Percentiles rank a stretch among this genome's conserved stretches.
Evolutionary conservation across 2,113 vertebrate genomes (phyloP).

Genomic region (Hystrix cristata): DNA sequence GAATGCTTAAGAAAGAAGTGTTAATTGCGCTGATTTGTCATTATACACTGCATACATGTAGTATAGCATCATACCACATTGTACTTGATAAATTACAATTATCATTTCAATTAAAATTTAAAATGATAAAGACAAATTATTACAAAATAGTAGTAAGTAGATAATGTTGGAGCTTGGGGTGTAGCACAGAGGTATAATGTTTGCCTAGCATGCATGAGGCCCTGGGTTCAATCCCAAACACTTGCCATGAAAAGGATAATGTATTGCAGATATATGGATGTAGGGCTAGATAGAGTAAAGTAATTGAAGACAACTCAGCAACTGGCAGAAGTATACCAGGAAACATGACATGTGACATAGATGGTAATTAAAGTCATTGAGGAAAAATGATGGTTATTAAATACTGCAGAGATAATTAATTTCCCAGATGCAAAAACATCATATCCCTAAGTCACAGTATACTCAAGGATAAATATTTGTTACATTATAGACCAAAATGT

Average conservation of each 20-base stretch:
- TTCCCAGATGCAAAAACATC: not conserved
- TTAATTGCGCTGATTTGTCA: not conserved
- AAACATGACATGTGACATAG: not conserved
- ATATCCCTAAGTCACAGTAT: not conserved
- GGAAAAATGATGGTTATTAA: not conserved
- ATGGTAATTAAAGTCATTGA: not conserved
- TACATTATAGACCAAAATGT: not conserved
- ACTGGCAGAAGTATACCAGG: not conserved
- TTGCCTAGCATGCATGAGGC: too few relatives aligned
- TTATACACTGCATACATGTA: not conserved
- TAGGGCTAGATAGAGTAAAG: not conserved
- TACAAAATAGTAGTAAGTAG: not conserved
- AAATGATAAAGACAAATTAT: not conserved
- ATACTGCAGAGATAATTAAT: not conserved
- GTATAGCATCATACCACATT: not conserved
- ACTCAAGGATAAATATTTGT: not conserved
- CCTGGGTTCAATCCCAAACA: too few relatives aligned
- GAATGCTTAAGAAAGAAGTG: not conserved
- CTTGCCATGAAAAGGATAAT: not conserved
- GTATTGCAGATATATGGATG: not conserved
- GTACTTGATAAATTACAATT: not conserved
- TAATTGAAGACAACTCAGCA: not conserved
- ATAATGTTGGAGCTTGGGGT: too few relatives aligned
- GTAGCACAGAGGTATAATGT: too few relatives aligned
- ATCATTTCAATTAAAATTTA: not conserved